Conservation (phyloP, 2,888 invertebrate genomes). For the Miltochrista miniata region DNA sequence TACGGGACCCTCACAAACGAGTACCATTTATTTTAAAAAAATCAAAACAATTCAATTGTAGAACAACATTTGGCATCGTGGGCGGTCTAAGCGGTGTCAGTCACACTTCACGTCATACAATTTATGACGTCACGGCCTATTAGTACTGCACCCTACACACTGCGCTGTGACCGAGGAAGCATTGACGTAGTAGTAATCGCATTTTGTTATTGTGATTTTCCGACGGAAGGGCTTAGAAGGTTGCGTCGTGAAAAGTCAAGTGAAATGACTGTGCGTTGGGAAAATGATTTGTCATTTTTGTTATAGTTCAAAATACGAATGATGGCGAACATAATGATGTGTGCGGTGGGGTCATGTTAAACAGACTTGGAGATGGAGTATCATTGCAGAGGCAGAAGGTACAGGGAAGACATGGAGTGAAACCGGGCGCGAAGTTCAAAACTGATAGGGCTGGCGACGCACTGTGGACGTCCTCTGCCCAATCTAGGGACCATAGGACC, state of each 20-base stretch:
- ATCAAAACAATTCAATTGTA: background rate
- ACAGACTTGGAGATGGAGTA: no score
- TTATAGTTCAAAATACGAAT: background rate
- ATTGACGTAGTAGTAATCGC: conserved; percentile 38
- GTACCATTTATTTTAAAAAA: background rate
- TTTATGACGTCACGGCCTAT: conserved; percentile 54
- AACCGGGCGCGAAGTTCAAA: no score
- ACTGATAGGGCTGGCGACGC: no score
- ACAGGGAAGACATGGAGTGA: no score
- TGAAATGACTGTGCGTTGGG: conserved; percentile 1
- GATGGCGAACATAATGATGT: no score
- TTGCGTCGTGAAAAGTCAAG: conserved; percentile 9
- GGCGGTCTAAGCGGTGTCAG: conserved; percentile 30
- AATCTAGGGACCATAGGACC: no score
- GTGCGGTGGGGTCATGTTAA: no score
- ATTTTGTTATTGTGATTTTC: conserved; percentile 37
- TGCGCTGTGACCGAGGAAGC: conserved; percentile 31
- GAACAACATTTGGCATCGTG: conserved; percentile 12
- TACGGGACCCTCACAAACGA: no score
- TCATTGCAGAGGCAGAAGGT: no score
- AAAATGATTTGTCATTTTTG: conserved; percentile 4
- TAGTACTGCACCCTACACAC: conserved; percentile 34
- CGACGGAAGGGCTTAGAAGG: conserved; percentile 13
- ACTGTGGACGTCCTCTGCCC: no score
- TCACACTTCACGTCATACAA: conserved; percentile 22